These are phyloP conservation scores for Nymphalis polychloros DNA, from an alignment of 2,888 invertebrate genomes.

Conservation along the genomic window DNA sequence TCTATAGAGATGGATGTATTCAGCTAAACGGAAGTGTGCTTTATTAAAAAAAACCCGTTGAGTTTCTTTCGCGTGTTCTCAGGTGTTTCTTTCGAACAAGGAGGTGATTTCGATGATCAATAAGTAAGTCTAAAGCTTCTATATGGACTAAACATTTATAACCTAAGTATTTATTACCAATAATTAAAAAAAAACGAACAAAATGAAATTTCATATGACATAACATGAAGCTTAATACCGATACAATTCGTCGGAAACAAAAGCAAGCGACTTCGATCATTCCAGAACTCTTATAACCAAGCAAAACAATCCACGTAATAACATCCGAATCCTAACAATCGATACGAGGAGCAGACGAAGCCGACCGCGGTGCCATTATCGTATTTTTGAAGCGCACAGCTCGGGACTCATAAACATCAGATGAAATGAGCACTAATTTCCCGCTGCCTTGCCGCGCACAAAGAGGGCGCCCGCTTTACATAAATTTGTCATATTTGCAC, in stretches of 20 bases:
- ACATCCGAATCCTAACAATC: conserved; percentile 47
- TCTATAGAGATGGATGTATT: too few species aligned
- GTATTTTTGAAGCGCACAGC: conserved; percentile 65
- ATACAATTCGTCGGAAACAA: neutral
- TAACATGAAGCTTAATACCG: too few species aligned
- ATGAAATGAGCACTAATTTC: conserved; percentile 76
- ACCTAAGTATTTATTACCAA: too few species aligned
- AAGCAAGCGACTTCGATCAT: neutral
- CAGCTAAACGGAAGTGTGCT: too few species aligned
- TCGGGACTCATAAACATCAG: conserved; percentile 70
- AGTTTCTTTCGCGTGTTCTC: too few species aligned
- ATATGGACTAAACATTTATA: too few species aligned
- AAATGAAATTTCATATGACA: neutral
- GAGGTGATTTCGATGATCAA: too few species aligned
- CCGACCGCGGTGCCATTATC: conserved; percentile 59
- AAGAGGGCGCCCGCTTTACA: conserved; percentile 65
- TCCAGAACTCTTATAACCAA: conserved; percentile 9
- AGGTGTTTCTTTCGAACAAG: too few species aligned
- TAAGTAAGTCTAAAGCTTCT: too few species aligned
- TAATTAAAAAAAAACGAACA: neutral
- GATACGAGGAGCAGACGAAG: conserved; percentile 54
- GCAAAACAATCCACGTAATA: conserved; percentile 19
- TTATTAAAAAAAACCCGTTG: too few species aligned
- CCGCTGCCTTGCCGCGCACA: conserved; percentile 55
- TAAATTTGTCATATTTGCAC: conserved; percentile 81